Evolutionary conservation across 2,888 invertebrate genomes (phyloP).

Genomic region (Amiota minor): DNA sequence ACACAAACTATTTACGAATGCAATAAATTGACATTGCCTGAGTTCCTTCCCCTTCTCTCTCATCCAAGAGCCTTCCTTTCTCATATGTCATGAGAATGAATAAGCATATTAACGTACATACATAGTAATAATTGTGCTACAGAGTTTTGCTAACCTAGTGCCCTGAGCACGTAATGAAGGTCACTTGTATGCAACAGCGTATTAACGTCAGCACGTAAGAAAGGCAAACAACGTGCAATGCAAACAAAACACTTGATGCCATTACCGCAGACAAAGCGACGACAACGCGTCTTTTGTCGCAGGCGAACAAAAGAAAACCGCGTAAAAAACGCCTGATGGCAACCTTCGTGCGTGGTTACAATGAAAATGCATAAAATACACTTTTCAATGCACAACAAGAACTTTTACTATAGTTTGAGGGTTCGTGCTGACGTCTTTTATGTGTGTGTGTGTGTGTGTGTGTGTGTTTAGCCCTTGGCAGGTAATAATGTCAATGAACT

Average conservation of each 20-base stretch:
- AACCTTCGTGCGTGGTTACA: conserved; percentile 17
- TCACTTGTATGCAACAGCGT: neutral
- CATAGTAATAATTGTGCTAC: too few species aligned
- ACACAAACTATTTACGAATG: conserved; percentile 3
- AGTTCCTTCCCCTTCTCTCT: too few species aligned
- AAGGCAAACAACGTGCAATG: neutral
- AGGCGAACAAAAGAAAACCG: too few species aligned
- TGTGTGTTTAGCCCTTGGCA: neutral
- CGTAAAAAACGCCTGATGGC: neutral
- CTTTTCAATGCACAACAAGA: neutral
- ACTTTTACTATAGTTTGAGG: neutral
- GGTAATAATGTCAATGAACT: neutral
- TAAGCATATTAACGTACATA: too few species aligned
- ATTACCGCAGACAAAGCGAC: neutral
- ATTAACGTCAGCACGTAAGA: neutral
- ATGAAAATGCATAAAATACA: conserved; percentile 8
- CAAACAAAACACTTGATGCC: neutral
- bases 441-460: too few species aligned
- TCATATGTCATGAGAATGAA: too few species aligned
- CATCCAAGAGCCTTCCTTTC: too few species aligned
- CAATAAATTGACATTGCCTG: too few species aligned
- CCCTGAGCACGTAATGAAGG: neutral
- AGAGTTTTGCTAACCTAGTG: conserved; percentile 4
- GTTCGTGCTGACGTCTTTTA: conserved; percentile 17
- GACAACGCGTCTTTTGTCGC: too few species aligned